Conservation (phyloP, 2,113 vertebrate species). For the Otus sunia region DNA sequence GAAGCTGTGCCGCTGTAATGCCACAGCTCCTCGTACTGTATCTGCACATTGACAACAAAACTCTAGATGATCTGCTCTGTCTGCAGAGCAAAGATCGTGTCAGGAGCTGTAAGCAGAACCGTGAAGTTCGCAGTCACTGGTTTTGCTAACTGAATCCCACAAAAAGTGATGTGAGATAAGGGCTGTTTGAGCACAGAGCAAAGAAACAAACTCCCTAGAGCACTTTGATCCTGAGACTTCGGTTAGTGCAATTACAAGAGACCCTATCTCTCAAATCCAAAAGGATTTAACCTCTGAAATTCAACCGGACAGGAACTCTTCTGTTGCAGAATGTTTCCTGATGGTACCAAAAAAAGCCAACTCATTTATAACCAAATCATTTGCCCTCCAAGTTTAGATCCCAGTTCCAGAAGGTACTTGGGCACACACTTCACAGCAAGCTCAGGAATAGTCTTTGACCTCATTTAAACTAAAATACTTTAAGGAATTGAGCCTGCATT, state of each 20-base stretch:
- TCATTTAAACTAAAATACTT: not conserved
- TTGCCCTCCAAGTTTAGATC: not conserved
- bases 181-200: not conserved
- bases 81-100: not conserved
- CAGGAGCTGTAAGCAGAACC: conserved; percentile 29
- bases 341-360: not conserved
- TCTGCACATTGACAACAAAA: not conserved
- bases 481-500: not conserved
- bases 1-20: not conserved
- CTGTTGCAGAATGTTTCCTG: not conserved
- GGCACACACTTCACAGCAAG: not conserved
- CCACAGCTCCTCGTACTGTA: not conserved
- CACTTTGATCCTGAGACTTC: not conserved
- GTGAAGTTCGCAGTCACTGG: not conserved
- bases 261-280: not conserved
- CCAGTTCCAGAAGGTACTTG: not conserved
- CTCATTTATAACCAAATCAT: not conserved
- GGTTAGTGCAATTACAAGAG: not conserved
- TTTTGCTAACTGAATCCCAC: conserved; percentile 40
- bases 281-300: not conserved
- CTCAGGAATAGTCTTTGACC: not conserved
- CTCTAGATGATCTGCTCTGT: not conserved
- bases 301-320: not conserved
- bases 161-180: conserved; percentile 61
- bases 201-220: not conserved